Percentiles rank a stretch among this genome's conserved stretches.
Evolutionary conservation across 2,113 vertebrate genomes (phyloP).

Genomic region (Setophaga coronata): DNA sequence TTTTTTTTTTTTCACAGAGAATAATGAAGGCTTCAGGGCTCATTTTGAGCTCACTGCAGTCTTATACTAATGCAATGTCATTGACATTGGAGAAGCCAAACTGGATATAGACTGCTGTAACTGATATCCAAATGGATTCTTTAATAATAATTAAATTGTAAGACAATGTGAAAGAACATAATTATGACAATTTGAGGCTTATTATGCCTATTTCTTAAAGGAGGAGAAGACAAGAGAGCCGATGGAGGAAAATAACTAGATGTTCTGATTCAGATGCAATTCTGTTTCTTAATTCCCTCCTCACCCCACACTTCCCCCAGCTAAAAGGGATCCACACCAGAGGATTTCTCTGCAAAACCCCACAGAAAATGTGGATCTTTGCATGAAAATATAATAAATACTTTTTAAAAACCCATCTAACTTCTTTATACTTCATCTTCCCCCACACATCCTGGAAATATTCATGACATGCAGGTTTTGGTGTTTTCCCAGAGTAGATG

Average conservation of each 20-base stretch:
- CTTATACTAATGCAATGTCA: neutral
- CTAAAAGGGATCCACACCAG: neutral
- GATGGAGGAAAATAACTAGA: neutral
- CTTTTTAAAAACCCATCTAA: neutral
- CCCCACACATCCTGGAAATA: rapidly evolving
- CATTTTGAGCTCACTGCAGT: neutral
- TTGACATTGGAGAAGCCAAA: neutral
- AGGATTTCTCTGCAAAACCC: neutral
- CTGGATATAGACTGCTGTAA: neutral
- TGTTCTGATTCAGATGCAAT: neutral
- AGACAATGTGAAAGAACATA: neutral
- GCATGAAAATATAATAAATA: neutral
- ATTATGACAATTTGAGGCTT: neutral
- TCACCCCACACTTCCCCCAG: neutral
- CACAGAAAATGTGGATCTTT: neutral
- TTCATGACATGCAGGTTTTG: neutral
- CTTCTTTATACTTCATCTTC: neutral
- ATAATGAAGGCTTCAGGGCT: neutral
- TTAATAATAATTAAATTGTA: slow-evolving; percentile 17
- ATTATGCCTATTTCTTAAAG: neutral
- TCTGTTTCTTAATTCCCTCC: neutral
- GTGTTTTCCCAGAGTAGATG: neutral
- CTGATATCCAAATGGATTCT: neutral
- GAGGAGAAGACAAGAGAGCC: neutral
- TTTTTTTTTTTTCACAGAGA: neutral